These are phyloP conservation scores for Anarrhichthys ocellatus DNA, from an alignment of 2,113 vertebrate species.

Conservation along the genomic window DNA sequence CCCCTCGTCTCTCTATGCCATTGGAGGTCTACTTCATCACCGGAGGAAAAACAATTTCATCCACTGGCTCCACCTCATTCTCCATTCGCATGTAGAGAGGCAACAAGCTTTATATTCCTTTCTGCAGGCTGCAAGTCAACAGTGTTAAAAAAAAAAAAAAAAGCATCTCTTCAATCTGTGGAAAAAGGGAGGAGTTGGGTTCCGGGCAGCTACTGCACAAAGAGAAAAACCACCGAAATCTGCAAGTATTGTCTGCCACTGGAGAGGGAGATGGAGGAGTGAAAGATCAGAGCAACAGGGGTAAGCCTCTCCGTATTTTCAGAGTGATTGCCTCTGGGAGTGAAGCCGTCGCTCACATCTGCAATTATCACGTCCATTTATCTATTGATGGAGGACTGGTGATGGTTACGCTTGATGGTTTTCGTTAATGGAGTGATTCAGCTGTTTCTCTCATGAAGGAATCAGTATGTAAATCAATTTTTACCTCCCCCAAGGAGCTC, in stretches of 20 bases:
- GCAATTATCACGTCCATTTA: conserved; percentile 71
- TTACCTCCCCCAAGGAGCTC: conserved; percentile 50
- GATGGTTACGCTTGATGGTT: conserved; percentile 62
- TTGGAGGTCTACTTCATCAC: conserved; percentile 78
- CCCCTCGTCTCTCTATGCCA: conserved; percentile 52
- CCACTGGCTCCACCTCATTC: conserved; percentile 80
- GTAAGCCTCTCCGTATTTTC: conserved; percentile 75
- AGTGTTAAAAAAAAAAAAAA: conserved; percentile 50
- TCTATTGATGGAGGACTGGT: conserved; percentile 65
- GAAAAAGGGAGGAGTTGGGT: conserved; percentile 73
- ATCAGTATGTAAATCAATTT: conserved; percentile 73
- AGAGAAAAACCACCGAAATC: conserved; percentile 68
- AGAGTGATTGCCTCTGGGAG: conserved; percentile 73
- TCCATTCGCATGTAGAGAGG: conserved; percentile 70
- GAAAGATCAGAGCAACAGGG: conserved; percentile 77
- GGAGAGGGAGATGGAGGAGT: conserved; percentile 68
- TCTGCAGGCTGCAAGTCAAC: conserved; percentile 77
- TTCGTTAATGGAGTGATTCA: conserved; percentile 64
- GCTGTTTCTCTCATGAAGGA: conserved; percentile 68
- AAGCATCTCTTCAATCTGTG: conserved; percentile 71
- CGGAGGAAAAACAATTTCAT: conserved; percentile 75
- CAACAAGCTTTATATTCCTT: conserved; percentile 70
- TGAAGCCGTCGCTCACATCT: conserved; percentile 65
- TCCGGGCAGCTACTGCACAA: conserved; percentile 64
- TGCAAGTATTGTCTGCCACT: conserved; percentile 72